phyloP scores from a whole-genome alignment of 23 tunicate genomes.

The Aplidium turbinatum region DNA sequence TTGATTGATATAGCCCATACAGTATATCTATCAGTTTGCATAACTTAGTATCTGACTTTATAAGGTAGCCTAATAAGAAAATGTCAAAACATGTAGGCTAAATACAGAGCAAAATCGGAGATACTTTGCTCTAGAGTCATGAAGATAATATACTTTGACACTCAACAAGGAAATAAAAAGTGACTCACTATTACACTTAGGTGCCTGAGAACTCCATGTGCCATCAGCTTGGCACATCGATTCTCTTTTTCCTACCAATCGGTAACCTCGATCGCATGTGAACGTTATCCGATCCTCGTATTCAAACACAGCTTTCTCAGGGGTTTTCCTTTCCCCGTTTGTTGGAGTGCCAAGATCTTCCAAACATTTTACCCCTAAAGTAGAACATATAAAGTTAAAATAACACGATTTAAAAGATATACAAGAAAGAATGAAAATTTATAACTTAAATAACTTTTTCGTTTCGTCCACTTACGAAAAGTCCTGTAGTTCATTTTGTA shows the following conservation, averaged over 20 bases:
- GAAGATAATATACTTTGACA: no score
- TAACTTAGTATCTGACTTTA: background rate
- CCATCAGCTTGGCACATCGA: constrained; percentile 41
- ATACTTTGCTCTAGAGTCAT: no score
- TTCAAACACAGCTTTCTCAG: constrained; percentile 4
- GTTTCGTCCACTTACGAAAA: constrained; percentile 52
- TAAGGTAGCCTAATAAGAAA: background rate
- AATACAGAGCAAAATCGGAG: no score
- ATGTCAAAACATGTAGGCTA: background rate
- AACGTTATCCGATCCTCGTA: constrained; percentile 49
- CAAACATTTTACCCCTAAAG: constrained; percentile 21
- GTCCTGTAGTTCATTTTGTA: constrained; percentile 62
- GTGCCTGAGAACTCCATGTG: constrained; percentile 38
- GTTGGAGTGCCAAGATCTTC: constrained; percentile 6
- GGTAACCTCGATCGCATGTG: constrained; percentile 43
- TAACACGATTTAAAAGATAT: no score
- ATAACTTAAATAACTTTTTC: no score
- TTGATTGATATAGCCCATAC: background rate
- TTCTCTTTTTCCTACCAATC: constrained; percentile 21
- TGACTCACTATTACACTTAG: constrained; percentile 47
- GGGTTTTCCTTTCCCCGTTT: constrained; percentile 33
- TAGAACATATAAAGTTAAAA: no score
- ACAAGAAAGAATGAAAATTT: no score
- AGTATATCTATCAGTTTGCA: no score
- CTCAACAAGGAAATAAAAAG: no score